Evolutionary conservation across 2,888 invertebrate genomes (phyloP), one percentile per base, ranked within the genome.

Genomic region (Neocrepidodera transversa): DNA sequence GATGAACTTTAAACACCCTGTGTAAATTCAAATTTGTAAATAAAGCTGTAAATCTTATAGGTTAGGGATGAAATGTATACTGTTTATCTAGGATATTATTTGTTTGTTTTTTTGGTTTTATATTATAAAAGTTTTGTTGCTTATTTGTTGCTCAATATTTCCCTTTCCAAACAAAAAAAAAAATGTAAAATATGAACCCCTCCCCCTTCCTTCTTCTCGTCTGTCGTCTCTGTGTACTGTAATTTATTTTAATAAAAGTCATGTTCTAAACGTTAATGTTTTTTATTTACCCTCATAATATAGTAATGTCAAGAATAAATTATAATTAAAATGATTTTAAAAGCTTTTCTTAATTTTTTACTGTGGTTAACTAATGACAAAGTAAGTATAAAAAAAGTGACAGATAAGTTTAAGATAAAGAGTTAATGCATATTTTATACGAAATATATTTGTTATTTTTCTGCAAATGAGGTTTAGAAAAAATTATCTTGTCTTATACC

Each of bases 161-260:
- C 71, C 71, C 73, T 76, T 74, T 68, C 49, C 59, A 55, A 54
- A n/a, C n/a, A n/a, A n/a, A n/a, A n/a, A n/a, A n/a, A n/a, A n/a
- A n/a, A 62, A 74, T 79, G 78, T 79, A 77, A 73, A 72, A 76
- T 77, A 78, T 66, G 72, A 70, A 45, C 64, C 54, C 54, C 20
- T 54, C 54, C 54, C 64, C 54, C 54, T 30, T 54, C 54, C 54
- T 54, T 54, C 58, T 56, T 57, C 64, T 64, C 61, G 60, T 63
- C 62, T 77, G 77, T 80, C 79, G 79, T 80, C 75, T 76, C 74
- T 79, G 80, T 80, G 79, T 80, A 80, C 77, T 79, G 80, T 80
- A 80, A 80, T 80, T 80, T 80, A 80, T 80, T 80, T 80, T 80
- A 80, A 80, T 80, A 80, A 79, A 79, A 79, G 77, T 77, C 76